phyloP scores from a whole-genome alignment of 64 coral and sea anemone genomes.

The Cladopsammia gracilis region DNA sequence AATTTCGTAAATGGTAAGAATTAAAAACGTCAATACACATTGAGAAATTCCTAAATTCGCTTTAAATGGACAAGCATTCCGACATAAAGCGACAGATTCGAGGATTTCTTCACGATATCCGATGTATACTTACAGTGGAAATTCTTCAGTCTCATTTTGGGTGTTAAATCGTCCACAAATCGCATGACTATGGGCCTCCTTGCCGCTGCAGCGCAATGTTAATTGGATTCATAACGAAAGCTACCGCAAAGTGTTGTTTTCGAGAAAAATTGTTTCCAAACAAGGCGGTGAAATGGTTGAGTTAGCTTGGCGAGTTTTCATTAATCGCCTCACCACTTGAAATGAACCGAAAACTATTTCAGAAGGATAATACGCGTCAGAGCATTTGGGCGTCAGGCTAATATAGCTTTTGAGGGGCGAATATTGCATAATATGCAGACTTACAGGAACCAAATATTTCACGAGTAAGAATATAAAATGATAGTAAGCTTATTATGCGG shows the following conservation, averaged over 20 bases:
- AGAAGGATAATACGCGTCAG: not conserved
- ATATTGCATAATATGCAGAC: not conserved
- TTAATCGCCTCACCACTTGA: conserved; percentile 14
- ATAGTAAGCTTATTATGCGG: not conserved
- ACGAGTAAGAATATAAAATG: not conserved
- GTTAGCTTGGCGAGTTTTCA: not conserved
- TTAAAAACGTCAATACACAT: no score
- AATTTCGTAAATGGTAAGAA: no score
- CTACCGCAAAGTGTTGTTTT: no score
- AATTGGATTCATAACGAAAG: not conserved
- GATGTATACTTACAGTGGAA: conserved; percentile 25
- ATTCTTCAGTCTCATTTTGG: conserved; percentile 19
- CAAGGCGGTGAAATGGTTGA: not conserved
- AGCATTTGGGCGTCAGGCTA: not conserved
- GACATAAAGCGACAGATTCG: not conserved
- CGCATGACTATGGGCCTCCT: not conserved
- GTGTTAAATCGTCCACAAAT: not conserved
- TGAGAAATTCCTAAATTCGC: not conserved
- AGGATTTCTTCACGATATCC: conserved; percentile 29
- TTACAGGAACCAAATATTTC: not conserved
- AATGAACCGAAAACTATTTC: not conserved
- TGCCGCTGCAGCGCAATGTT: not conserved
- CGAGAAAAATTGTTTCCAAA: not conserved
- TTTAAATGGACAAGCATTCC: not conserved
- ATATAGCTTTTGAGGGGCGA: not conserved